Evolutionary conservation across 2,888 invertebrate genomes (phyloP).

Genomic region (Cryptosula pallasiana): DNA sequence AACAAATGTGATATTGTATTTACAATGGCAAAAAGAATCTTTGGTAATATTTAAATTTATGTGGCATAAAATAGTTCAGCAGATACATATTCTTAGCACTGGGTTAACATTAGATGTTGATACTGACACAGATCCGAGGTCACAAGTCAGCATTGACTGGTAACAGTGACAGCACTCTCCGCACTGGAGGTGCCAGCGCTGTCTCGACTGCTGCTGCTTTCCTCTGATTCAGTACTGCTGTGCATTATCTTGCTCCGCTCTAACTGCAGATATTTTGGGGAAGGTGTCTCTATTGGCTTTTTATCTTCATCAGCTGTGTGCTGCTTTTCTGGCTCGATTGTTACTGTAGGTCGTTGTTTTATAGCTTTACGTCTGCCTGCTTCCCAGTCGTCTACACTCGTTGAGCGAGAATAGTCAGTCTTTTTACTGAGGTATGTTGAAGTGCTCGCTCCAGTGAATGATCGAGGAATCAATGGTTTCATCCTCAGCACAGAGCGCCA

Average conservation of each 20-base stretch:
- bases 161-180: no score
- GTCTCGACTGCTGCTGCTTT: not conserved
- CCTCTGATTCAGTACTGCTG: conserved; percentile 20
- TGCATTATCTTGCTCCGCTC: conserved; percentile 12
- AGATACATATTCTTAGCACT: no score
- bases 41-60: no score
- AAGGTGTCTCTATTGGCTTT: not conserved
- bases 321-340: not conserved
- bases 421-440: conserved; percentile 2
- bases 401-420: not conserved
- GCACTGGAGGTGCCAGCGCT: not conserved
- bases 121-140: no score
- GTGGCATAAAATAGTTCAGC: no score
- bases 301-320: not conserved
- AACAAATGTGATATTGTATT: no score
- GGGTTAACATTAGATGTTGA: no score
- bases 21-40: no score
- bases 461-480: not conserved
- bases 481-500: conserved; percentile 29
- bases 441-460: not conserved
- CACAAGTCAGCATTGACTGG: no score
- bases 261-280: not conserved
- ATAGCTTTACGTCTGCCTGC: not conserved
- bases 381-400: not conserved
- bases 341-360: not conserved